Conservation (phyloP, 2,797 vertebrate genomes). For the Mionectes olivaceus region DNA sequence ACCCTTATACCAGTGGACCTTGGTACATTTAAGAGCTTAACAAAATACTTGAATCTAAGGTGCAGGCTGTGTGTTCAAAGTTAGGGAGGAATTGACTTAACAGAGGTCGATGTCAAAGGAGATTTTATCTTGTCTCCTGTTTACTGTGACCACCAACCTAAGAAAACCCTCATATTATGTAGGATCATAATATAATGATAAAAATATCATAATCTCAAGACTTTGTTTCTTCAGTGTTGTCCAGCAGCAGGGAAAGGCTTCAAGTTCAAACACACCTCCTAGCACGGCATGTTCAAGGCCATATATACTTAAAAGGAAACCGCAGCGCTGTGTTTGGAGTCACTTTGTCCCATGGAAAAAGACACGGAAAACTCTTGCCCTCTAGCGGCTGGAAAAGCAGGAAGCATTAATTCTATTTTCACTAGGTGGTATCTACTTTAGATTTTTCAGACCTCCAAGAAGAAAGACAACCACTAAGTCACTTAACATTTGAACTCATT, state of each 20-base stretch:
- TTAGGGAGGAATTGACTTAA: neutral
- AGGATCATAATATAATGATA: too few relatives aligned
- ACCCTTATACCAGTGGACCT: neutral
- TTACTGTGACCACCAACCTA: neutral
- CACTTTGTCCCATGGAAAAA: neutral
- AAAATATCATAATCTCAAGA: neutral
- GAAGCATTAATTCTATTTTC: neutral
- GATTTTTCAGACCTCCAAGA: neutral
- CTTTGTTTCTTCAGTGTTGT: neutral
- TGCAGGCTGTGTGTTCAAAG: neutral
- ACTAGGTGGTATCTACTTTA: neutral
- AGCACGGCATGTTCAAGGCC: neutral
- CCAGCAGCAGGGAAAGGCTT: neutral
- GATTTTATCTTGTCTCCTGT: neutral
- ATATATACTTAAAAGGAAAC: neutral
- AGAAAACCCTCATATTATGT: neutral
- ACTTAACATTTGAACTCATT: neutral
- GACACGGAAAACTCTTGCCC: conserved; percentile 18
- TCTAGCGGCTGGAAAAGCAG: conserved; percentile 3
- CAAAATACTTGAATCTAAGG: neutral
- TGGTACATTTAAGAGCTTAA: neutral
- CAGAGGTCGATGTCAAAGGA: neutral
- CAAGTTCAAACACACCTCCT: neutral
- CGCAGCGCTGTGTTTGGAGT: neutral
- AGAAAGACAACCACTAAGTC: neutral